A percentile compares a stretch with the other conserved stretches of the same genome.
These are phyloP conservation scores for Chelonoidis abingdonii DNA, from an alignment of 2,113 vertebrate species.

Conservation along the genomic window DNA sequence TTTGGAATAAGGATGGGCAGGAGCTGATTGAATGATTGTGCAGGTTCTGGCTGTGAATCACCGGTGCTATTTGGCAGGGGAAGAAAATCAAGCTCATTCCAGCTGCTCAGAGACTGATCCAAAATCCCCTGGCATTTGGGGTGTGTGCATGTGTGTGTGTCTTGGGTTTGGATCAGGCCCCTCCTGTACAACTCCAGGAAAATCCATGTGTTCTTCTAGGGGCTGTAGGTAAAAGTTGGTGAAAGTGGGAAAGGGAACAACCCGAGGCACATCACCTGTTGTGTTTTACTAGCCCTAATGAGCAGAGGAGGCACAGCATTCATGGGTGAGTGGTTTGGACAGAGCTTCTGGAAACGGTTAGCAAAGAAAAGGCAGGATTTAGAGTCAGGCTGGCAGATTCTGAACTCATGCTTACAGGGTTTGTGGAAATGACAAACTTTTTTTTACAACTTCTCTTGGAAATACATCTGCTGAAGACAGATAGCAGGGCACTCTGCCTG, in stretches of 20 bases:
- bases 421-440: neutral
- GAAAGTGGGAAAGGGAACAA: neutral
- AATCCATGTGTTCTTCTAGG: neutral
- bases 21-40: neutral
- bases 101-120: neutral
- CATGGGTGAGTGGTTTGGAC: neutral
- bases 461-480: neutral
- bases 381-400: neutral
- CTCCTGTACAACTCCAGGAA: neutral
- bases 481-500: neutral
- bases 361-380: neutral
- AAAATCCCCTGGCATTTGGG: neutral
- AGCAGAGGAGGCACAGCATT: neutral
- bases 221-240: neutral
- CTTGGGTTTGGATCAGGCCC: neutral
- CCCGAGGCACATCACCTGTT: fast-evolving
- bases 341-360: neutral
- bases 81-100: neutral
- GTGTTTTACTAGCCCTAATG: neutral
- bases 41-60: neutral
- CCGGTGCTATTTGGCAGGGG: neutral
- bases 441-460: neutral
- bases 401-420: neutral
- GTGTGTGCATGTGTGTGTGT: no score
- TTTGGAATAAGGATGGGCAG: constrained; percentile 29